Evolutionary conservation across 2,797 vertebrate genomes (phyloP).

Genomic region (Harpagifer antarcticus): DNA sequence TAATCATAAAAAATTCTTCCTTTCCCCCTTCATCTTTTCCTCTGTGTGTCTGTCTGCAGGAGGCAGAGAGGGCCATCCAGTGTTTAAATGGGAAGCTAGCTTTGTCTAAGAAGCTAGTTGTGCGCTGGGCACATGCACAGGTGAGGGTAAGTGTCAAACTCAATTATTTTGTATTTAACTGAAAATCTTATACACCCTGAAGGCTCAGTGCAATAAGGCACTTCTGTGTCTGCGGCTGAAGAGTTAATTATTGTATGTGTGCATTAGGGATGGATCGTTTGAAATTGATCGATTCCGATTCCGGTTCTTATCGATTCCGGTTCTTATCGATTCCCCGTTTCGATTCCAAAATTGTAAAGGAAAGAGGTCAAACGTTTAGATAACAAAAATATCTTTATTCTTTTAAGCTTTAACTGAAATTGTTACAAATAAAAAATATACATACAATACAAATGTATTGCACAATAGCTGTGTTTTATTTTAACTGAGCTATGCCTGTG

Average conservation of each 20-base stretch:
- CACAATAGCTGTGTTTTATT: too few species aligned
- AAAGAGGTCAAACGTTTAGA: too few species aligned
- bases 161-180: not conserved
- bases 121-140: conserved; percentile 94
- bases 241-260: too few species aligned
- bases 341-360: too few species aligned
- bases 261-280: not conserved
- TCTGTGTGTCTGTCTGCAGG: conserved; percentile 80
- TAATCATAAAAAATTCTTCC: conserved; percentile 30
- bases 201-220: not conserved
- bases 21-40: not conserved
- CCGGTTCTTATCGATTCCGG: too few species aligned
- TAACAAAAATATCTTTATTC: too few species aligned
- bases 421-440: too few species aligned
- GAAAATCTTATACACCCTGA: not conserved
- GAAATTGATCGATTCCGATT: too few species aligned
- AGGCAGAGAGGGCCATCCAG: conserved; percentile 97
- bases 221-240: not conserved
- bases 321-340: too few species aligned
- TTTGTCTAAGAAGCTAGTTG: conserved; percentile 96
- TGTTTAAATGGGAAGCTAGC: conserved; percentile 98
- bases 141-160: conserved; percentile 79
- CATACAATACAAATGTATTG: too few species aligned
- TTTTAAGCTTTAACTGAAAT: too few species aligned
- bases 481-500: too few species aligned